phyloP scores from a whole-genome alignment of 35 echinoderm and acorn worm genomes.

The Antedon bifida region DNA sequence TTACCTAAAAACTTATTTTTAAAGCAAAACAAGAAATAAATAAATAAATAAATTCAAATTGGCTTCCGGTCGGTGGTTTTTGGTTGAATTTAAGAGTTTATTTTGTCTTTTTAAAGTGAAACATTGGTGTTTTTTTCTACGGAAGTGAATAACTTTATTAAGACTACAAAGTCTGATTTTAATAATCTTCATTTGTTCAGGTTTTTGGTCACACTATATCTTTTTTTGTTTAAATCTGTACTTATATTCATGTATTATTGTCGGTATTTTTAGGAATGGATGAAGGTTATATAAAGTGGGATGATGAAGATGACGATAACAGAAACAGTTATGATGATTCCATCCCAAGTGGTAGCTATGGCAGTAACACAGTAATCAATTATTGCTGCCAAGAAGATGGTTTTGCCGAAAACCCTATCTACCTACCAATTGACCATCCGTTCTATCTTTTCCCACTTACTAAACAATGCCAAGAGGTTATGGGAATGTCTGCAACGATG shows the following conservation, averaged over 20 bases:
- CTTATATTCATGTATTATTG: not conserved
- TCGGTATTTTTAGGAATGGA: conserved; percentile 22
- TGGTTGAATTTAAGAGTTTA: too few relatives aligned
- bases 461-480: conserved; percentile 35
- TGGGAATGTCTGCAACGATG: not conserved
- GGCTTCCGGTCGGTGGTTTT: too few relatives aligned
- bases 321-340: conserved; percentile 21
- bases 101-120: too few relatives aligned
- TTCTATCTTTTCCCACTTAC: conserved; percentile 37
- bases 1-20: too few relatives aligned
- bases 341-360: conserved; percentile 39
- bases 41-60: too few relatives aligned
- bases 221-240: too few relatives aligned
- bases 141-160: too few relatives aligned
- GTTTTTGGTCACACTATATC: too few relatives aligned
- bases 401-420: conserved; percentile 25
- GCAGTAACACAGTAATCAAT: conserved; percentile 43
- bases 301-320: conserved; percentile 56
- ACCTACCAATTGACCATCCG: conserved; percentile 27
- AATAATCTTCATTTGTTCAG: too few relatives aligned
- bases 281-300: conserved; percentile 54
- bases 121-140: too few relatives aligned
- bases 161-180: too few relatives aligned
- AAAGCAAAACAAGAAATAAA: too few relatives aligned
- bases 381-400: conserved; percentile 68